Evolutionary conservation across 2,797 vertebrate genomes (phyloP).

Genomic region (Liasis olivaceus): DNA sequence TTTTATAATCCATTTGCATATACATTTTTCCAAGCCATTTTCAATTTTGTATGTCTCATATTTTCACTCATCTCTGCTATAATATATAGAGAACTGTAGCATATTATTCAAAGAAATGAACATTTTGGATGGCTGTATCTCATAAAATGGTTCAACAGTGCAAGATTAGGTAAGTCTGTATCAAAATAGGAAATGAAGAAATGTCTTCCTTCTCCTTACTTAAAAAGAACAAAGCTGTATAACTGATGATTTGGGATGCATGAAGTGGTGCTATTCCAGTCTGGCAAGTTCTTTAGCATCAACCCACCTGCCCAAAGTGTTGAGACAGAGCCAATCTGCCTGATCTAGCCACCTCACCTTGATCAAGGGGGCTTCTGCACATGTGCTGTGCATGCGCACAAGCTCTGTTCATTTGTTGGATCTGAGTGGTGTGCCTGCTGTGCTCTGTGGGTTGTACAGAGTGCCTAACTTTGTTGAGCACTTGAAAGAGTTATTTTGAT

Average conservation of each 20-base stretch:
- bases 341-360: not conserved
- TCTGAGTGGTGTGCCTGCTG: not conserved
- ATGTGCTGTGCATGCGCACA: not conserved
- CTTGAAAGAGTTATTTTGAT: not conserved
- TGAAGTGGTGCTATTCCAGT: not conserved
- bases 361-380: not conserved
- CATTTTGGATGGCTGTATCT: not conserved
- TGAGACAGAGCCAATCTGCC: not conserved
- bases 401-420: not conserved
- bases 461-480: not conserved
- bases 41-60: not conserved
- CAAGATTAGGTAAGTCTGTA: not conserved
- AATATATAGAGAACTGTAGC: not conserved
- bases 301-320: not conserved
- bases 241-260: not conserved
- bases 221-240: not conserved
- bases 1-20: not conserved
- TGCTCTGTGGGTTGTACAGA: not conserved
- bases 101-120: not conserved
- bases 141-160: not conserved
- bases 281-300: not conserved
- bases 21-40: not conserved
- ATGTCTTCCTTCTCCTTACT: not conserved
- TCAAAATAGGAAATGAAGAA: not conserved
- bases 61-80: not conserved